Base-by-base conservation (phyloP, 92 coral and sea anemone genomes). In the Porites evermanni region DNA sequence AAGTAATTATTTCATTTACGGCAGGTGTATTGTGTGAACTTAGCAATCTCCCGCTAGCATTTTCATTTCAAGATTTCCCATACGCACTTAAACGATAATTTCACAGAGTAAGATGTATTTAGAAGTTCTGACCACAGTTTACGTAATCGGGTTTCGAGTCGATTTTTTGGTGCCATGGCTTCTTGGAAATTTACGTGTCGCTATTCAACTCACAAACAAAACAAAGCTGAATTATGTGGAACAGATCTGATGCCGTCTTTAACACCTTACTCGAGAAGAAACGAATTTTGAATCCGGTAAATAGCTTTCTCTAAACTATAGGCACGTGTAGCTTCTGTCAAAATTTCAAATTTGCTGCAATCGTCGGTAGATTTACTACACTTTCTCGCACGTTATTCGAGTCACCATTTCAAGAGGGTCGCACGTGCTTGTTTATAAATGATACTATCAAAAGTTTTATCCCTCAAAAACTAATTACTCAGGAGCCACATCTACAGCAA, bases 41-140 rank as follows among this genome's bases (percentile, higher is more conserved):
- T 38, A 32, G 83, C 76, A 85, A 67, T 78, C 83, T 85, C 88
- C 88, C 77, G 88, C 88, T 77, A 85, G 52, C 83, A 53, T 67
- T 85, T 85, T 78, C 82, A 76, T 85, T 77, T 76, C 20, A 67
- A 77, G 83, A 76, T 85, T 85, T 85, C 84, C 61, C 72, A 66
- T 69, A 13, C 75, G 84, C 77, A 78, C 88, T 68, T 68, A 77
- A 85, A 77, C 53, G 82, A 77, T 52, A 78, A 85, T 77, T 85
- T 85, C 78, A 66, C 68, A 51, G 70, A 58, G 82, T 53, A 85
- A 85, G 83, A 70, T 85, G 75, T 85, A 66, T 77, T 77, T 77
- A 68, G 61, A 77, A 77, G 76, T 51, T 85, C 77, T 77, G 66
- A 85, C 88, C 88, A 78, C 88, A 78, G 88, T 74, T 68, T 51